These are phyloP conservation scores for Scophthalmus maximus DNA, from an alignment of 2,113 vertebrate species.

Conservation along the genomic window DNA sequence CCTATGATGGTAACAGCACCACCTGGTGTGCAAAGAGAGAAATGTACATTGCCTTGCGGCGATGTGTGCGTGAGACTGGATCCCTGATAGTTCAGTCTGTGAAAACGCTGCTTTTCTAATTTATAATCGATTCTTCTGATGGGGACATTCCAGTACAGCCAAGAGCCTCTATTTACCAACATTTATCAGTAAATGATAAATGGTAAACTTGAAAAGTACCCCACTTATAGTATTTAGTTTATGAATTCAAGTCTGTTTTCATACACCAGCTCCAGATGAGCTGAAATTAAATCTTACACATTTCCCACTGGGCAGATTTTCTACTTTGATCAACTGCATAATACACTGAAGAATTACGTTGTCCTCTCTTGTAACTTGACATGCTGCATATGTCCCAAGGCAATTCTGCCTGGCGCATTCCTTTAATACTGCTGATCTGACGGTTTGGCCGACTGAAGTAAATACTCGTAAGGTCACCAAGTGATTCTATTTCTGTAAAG, in stretches of 20 bases:
- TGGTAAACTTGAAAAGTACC: neutral
- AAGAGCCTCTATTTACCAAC: too few relatives aligned
- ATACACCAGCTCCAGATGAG: neutral
- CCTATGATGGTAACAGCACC: neutral
- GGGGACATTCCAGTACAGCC: too few relatives aligned
- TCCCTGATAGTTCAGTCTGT: too few relatives aligned
- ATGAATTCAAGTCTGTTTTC: neutral
- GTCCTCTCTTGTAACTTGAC: conserved; percentile 46
- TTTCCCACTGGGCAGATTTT: conserved; percentile 30
- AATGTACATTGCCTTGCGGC: too few relatives aligned
- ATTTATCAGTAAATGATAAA: too few relatives aligned
- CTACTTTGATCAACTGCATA: conserved; percentile 17
- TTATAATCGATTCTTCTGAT: too few relatives aligned
- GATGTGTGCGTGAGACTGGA: too few relatives aligned
- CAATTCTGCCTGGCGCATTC: conserved; percentile 49
- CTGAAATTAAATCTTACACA: conserved; percentile 1
- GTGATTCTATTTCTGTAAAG: conserved; percentile 66
- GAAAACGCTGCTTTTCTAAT: too few relatives aligned
- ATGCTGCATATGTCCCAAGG: conserved; percentile 34
- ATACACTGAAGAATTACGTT: conserved; percentile 28
- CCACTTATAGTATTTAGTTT: neutral
- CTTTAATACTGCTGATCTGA: conserved; percentile 62
- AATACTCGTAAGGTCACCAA: conserved; percentile 70
- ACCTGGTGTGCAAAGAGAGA: too few relatives aligned
- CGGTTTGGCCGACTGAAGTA: conserved; percentile 64